A percentile compares a stretch with the other conserved stretches of the same genome.
Evolutionary conservation across 2,797 vertebrate species (phyloP).

Genomic region (Mionectes olivaceus): DNA sequence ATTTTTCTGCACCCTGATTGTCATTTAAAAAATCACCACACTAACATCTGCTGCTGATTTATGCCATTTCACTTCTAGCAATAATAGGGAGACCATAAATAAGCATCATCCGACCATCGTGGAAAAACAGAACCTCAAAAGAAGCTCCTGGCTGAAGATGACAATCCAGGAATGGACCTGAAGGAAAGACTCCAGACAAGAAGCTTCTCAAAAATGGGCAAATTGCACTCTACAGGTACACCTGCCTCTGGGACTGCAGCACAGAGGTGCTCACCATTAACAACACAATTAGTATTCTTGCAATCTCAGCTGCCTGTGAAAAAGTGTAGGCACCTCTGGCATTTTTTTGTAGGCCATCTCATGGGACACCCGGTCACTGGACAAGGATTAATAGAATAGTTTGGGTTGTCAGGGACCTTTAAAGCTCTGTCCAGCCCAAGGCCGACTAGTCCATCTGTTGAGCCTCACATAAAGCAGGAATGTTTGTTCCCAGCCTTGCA

Average conservation of each 20-base stretch:
- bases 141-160: background rate
- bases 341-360: background rate
- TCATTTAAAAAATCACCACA: background rate
- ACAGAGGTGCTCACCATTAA: background rate
- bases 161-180: background rate
- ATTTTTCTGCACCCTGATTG: background rate
- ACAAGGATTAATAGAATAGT: background rate
- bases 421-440: background rate
- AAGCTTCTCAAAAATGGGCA: background rate
- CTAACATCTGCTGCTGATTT: background rate
- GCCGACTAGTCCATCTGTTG: background rate
- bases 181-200: background rate
- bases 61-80: background rate
- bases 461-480: background rate
- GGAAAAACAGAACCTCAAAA: background rate
- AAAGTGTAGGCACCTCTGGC: background rate
- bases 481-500: background rate
- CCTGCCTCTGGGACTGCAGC: background rate
- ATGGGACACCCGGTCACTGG: accelerated
- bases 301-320: background rate
- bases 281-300: background rate
- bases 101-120: background rate
- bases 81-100: background rate
- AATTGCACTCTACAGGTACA: background rate
- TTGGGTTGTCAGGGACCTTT: background rate